Conservation (phyloP, 2,797 vertebrate species). For the Amphiprion clarkii region DNA sequence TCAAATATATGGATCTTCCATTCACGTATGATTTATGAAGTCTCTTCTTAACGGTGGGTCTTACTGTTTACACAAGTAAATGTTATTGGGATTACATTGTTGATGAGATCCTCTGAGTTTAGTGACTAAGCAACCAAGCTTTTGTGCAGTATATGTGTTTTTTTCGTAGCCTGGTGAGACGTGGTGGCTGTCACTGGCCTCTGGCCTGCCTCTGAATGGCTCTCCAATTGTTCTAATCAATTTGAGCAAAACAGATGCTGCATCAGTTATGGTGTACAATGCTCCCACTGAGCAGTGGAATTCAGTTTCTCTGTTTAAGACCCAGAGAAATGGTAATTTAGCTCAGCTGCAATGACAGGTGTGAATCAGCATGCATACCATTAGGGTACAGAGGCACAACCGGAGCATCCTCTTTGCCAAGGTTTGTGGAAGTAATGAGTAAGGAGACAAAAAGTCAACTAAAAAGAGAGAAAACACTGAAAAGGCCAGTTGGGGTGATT, state of each 20-base stretch:
- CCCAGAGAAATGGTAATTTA: neutral
- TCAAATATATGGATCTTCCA: constrained; percentile 18
- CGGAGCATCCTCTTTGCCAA: neutral
- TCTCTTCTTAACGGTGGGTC: neutral
- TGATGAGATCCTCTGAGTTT: constrained; percentile 9
- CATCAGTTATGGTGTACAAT: neutral
- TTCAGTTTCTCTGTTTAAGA: neutral
- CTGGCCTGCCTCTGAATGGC: constrained; percentile 36
- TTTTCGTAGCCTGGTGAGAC: constrained; percentile 29
- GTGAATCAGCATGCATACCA: constrained; percentile 27
- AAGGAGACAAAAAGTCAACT: neutral
- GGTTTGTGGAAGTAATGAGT: neutral
- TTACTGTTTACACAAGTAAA: neutral
- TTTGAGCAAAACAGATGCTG: constrained; percentile 1
- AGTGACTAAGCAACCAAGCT: neutral
- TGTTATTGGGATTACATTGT: neutral
- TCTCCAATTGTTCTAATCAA: constrained; percentile 33
- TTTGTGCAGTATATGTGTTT: constrained; percentile 23
- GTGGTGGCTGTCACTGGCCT: constrained; percentile 23
- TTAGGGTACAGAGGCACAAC: neutral
- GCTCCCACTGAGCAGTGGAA: neutral
- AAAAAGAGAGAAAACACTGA: too few relatives aligned
- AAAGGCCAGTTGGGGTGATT: too few relatives aligned
- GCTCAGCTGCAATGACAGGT: neutral
- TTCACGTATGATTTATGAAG: constrained; percentile 1